Conservation (phyloP, 2,888 invertebrate genomes). For the Drosophila flavopinicola region DNA sequence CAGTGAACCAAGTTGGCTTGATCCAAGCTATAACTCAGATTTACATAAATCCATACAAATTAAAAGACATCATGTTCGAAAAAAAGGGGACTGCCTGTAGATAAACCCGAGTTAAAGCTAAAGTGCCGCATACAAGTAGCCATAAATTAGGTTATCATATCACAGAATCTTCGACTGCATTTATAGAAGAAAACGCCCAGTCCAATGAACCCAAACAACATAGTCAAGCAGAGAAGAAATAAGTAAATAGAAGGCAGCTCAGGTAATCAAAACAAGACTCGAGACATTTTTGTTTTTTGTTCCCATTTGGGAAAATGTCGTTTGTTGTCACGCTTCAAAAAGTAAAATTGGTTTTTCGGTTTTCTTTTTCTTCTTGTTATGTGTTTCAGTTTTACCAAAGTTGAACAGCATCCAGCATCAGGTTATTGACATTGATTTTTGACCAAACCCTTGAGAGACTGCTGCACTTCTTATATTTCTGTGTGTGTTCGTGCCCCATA, state of each 20-base stretch:
- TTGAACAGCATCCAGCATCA: slow-evolving; percentile 38
- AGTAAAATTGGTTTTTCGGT: slow-evolving; percentile 63
- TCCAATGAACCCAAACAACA: slow-evolving; percentile 47
- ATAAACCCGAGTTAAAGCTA: too few relatives aligned
- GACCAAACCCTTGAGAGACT: slow-evolving; percentile 26
- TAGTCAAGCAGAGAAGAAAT: slow-evolving; percentile 1
- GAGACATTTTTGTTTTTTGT: slow-evolving; percentile 24
- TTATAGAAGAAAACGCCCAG: slow-evolving; percentile 12
- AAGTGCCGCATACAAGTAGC: slow-evolving; percentile 60
- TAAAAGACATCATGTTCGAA: slow-evolving; percentile 45
- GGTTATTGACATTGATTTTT: slow-evolving; percentile 70
- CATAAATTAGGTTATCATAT: slow-evolving; percentile 62
- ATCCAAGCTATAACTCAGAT: slow-evolving; percentile 27
- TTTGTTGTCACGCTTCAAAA: slow-evolving; percentile 74
- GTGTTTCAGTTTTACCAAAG: slow-evolving; percentile 10
- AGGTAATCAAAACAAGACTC: slow-evolving; percentile 57
- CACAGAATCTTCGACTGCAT: slow-evolving; percentile 42
- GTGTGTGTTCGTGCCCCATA: slow-evolving; percentile 17
- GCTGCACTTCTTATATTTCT: slow-evolving; percentile 6
- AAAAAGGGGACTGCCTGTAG: slow-evolving; percentile 34
- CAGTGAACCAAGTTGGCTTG: slow-evolving; percentile 31
- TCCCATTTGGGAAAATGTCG: slow-evolving; percentile 53
- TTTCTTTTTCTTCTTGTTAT: slow-evolving; percentile 22
- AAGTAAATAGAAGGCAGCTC: slow-evolving; percentile 13
- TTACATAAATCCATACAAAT: slow-evolving; percentile 65